Percentiles rank a stretch among this genome's conserved stretches.
Conservation (phyloP, 2,888 invertebrate genomes). For the Neuroscelio doddi region DNA sequence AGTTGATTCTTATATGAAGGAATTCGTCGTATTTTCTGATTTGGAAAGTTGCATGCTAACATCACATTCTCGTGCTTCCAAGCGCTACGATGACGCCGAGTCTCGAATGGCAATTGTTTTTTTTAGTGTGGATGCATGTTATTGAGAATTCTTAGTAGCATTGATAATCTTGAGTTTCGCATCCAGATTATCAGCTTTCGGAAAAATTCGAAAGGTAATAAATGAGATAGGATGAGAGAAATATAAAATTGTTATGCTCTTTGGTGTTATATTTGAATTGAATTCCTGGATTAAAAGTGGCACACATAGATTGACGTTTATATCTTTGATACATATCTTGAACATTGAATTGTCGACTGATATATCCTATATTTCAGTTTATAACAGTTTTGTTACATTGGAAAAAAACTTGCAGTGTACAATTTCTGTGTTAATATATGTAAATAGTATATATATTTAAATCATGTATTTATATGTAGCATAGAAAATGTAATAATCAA, state of each 20-base stretch:
- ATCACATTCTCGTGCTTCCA: conserved; percentile 4
- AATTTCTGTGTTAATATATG: no score
- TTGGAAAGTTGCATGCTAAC: conserved; percentile 8
- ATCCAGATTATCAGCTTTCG: neutral
- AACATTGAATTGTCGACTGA: no score
- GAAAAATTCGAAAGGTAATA: conserved; percentile 6
- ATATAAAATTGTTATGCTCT: conserved; percentile 27
- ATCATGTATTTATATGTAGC: no score
- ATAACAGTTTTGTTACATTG: no score
- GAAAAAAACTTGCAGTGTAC: no score
- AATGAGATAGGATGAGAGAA: conserved; percentile 6
- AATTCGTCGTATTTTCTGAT: conserved; percentile 14
- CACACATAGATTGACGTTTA: no score
- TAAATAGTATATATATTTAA: no score
- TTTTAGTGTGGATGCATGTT: conserved; percentile 20
- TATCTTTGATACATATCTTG: no score
- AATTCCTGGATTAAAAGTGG: neutral
- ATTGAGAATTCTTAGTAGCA: neutral
- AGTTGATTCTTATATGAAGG: conserved; percentile 9
- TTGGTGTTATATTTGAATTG: conserved; percentile 8
- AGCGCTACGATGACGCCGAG: neutral
- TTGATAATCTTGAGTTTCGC: conserved; percentile 11
- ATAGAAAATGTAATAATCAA: no score
- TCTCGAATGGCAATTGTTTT: conserved; percentile 17
- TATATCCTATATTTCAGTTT: no score